Base-by-base conservation (phyloP, 1,140 invertebrate species). In the Bathynomus jamesi region DNA sequence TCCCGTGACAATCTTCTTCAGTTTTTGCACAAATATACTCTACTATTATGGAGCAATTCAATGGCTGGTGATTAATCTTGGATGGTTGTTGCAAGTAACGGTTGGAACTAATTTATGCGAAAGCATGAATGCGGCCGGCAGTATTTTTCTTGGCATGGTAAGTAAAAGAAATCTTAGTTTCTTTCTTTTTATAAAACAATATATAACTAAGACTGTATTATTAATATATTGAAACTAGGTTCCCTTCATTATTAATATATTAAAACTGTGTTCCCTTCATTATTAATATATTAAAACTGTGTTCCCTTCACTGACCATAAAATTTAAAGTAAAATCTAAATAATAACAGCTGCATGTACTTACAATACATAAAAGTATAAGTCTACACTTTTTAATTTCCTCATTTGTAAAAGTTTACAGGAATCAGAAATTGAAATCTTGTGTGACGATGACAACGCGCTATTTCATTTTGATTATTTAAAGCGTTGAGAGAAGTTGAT, bases 81-180 rank as follows among this genome's bases (percentile, higher is more conserved):
- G 93, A 7, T 89, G 88, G 84, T 77, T 89, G 24, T 81, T 95
- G 24, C 88, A 91, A 76, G 79, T 80, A 1, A 83, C 90, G 3
- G 84, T 96, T 79, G 89, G 87, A n/a, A 96, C 94, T 0, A 94
- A 94, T 0, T 89, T 94, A 11, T 94, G 91, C 64, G 95, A 97
- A 83, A 95, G 93, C 67, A 87, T 96, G 21, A 93, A 90, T 75
- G 87, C 92, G n/a, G 89, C 92, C 1, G 92, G 90, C 0, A 95
- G 94, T 80, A 90, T 94, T 17, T 96, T 96, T 79, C 82, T 96
- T 3, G 93, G 94, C 78, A 91, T 91, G 90, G 91, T 92, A 28
- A 28, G 24, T 63, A 24, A 2, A 3, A 63, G n/a, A 17, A 67
- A 78, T 24, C 11, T 25, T 1, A 11, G 61, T 24, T 5, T 53